Conservation (phyloP, 2,797 vertebrate species). For the Salmo trutta region DNA sequence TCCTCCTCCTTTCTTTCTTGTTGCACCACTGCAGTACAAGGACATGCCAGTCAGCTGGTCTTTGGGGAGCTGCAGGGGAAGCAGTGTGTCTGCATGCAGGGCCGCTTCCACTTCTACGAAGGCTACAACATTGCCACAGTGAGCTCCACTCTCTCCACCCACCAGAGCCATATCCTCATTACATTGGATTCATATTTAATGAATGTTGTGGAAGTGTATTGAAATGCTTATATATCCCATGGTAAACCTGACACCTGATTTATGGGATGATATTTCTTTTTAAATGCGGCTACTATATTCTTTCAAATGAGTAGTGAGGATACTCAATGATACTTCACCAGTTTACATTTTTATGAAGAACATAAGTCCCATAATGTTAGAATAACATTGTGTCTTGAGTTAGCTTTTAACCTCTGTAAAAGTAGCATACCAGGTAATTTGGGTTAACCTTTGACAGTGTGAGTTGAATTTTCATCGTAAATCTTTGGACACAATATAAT, state of each 20-base stretch:
- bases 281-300: background rate
- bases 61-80: constrained; percentile 78
- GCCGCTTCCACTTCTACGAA: constrained; percentile 85
- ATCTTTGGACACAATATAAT: background rate
- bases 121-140: constrained; percentile 77
- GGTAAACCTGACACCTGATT: constrained; percentile 19
- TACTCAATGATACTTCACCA: background rate
- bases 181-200: background rate
- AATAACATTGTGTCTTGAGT: background rate
- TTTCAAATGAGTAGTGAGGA: background rate
- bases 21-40: constrained; percentile 65
- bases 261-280: constrained; percentile 30
- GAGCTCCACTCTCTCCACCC: constrained; percentile 33
- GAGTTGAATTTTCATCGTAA: background rate
- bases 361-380: background rate
- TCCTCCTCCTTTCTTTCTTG: constrained; percentile 13
- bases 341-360: background rate
- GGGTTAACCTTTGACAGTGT: constrained; percentile 3
- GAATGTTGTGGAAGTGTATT: constrained; percentile 2
- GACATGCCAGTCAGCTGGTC: constrained; percentile 79
- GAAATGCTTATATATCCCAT: constrained; percentile 6
- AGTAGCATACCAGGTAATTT: background rate
- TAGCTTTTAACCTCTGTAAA: constrained; percentile 4
- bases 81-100: constrained; percentile 85
- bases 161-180: background rate